Evolutionary conservation across 2,113 vertebrate genomes (phyloP).

Genomic region (Echinops telfairi): DNA sequence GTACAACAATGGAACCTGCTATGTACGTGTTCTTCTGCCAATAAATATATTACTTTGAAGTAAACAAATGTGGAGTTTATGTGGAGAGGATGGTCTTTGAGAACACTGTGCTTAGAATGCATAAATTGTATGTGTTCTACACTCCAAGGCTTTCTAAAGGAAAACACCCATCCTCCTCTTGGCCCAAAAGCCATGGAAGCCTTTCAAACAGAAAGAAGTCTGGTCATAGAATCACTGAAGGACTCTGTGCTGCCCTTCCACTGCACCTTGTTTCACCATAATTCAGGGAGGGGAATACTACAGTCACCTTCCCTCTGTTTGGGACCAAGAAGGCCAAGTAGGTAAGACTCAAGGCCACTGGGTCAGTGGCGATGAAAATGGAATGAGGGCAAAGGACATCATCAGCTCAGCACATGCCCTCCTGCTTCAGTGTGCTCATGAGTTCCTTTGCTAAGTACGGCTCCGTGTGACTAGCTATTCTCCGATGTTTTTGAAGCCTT

Average conservation of each 20-base stretch:
- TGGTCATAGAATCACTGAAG: not conserved
- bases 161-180: not conserved
- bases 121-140: not conserved
- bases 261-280: not conserved
- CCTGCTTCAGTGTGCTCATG: not conserved
- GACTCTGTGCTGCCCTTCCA: not conserved
- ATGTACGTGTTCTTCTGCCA: conserved; percentile 23
- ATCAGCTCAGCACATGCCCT: not conserved
- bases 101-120: conserved; percentile 33
- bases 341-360: conserved; percentile 12
- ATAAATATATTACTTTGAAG: conserved; percentile 10
- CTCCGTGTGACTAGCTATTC: not conserved
- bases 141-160: not conserved
- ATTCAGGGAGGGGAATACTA: not conserved
- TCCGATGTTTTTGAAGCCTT: not conserved
- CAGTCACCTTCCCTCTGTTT: not conserved
- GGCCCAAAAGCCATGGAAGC: not conserved
- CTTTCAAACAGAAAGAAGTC: not conserved
- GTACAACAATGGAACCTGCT: not conserved
- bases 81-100: not conserved
- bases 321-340: conserved; percentile 8
- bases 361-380: not conserved
- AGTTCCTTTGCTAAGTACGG: not conserved
- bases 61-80: not conserved
- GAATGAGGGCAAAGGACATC: not conserved